These are phyloP conservation scores for Pterocles burchelli DNA, from an alignment of 2,113 vertebrate species.

Conservation along the genomic window DNA sequence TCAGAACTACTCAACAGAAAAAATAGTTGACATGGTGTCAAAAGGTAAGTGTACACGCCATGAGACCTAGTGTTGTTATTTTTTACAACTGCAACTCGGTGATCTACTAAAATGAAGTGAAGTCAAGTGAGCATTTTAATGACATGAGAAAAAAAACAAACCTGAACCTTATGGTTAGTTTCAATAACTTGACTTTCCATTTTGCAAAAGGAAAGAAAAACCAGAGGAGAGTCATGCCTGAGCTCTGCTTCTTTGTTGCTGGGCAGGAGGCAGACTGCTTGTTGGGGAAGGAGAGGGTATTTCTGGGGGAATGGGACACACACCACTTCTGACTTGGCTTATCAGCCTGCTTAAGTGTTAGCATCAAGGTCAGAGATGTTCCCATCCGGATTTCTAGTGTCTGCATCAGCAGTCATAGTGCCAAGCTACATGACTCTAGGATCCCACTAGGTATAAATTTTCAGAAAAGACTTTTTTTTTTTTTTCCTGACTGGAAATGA, in stretches of 20 bases:
- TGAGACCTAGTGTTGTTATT: not conserved
- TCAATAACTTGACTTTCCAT: not conserved
- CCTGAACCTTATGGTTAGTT: not conserved
- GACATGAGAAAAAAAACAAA: not conserved
- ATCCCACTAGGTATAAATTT: not conserved
- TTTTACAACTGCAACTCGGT: not conserved
- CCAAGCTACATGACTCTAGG: not conserved
- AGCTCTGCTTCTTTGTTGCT: not conserved
- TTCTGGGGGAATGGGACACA: not conserved
- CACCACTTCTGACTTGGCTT: not conserved
- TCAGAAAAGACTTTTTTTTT: not conserved
- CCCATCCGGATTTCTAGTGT: not conserved
- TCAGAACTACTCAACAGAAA: constrained; percentile 12
- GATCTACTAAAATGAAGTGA: not conserved
- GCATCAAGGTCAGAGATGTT: not conserved
- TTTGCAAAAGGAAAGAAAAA: not conserved
- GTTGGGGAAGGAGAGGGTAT: not conserved
- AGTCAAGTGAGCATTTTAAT: not conserved
- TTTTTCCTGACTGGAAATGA: not conserved
- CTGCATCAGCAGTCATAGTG: not conserved
- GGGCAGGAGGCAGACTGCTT: not conserved
- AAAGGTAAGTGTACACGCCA: not conserved
- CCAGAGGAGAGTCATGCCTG: not conserved
- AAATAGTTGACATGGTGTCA: not conserved
- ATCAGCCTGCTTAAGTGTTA: not conserved